Conservation (phyloP, 2,888 invertebrate species). For the Leptopterna dolabrata region DNA sequence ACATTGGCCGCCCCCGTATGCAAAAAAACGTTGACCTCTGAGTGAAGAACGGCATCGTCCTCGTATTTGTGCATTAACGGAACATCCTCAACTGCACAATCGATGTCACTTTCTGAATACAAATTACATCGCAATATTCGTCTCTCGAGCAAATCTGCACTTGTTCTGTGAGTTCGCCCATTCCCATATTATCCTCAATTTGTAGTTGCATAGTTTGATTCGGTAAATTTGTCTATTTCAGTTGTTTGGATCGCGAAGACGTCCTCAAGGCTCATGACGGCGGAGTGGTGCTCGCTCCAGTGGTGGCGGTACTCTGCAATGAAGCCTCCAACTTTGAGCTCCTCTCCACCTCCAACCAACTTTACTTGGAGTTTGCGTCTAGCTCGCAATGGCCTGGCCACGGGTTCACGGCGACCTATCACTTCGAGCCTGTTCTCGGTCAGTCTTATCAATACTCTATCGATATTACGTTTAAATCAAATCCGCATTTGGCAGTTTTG, state of each 20-base stretch:
- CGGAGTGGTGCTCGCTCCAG: slow-evolving; percentile 76
- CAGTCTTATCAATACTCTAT: not conserved
- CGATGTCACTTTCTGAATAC: too few species aligned
- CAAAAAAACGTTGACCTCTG: too few species aligned
- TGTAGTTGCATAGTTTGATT: too few species aligned
- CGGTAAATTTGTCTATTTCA: slow-evolving; percentile 68
- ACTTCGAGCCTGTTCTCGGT: slow-evolving; percentile 70
- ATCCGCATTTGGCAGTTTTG: not conserved
- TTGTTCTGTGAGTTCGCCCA: too few species aligned
- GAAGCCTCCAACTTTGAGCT: slow-evolving; percentile 82
- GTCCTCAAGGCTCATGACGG: slow-evolving; percentile 89
- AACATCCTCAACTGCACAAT: too few species aligned
- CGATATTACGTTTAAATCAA: not conserved
- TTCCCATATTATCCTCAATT: too few species aligned
- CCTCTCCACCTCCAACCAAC: slow-evolving; percentile 82
- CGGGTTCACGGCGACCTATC: slow-evolving; percentile 81
- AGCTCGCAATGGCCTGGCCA: slow-evolving; percentile 83
- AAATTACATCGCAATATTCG: too few species aligned
- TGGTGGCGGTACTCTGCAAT: slow-evolving; percentile 86
- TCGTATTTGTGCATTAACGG: too few species aligned
- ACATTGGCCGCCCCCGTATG: too few species aligned
- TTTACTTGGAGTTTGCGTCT: slow-evolving; percentile 86
- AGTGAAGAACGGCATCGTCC: too few species aligned
- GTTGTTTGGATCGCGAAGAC: slow-evolving; percentile 84
- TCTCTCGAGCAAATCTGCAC: too few species aligned